phyloP scores from a whole-genome alignment of 2,113 vertebrate genomes.

The Campylorhamphus procurvoides region DNA sequence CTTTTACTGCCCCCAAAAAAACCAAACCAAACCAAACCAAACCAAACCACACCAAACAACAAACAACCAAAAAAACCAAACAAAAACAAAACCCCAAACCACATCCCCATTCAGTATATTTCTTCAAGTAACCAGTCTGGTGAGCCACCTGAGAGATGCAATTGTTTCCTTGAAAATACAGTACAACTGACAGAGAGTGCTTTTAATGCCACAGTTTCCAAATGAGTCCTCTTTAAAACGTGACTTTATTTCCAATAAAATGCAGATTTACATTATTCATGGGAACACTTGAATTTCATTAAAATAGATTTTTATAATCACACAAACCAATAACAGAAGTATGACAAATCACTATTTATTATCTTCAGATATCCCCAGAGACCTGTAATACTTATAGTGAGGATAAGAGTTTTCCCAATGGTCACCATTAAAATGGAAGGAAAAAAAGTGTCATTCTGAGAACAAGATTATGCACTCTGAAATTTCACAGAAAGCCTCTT shows the following conservation, averaged over 20 bases:
- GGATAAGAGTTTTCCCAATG: slow-evolving; percentile 49
- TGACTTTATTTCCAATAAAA: slow-evolving; percentile 65
- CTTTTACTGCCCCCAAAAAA: neutral
- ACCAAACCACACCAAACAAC: neutral
- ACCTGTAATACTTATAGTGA: slow-evolving; percentile 37
- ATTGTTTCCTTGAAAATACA: slow-evolving; percentile 7
- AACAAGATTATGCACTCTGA: slow-evolving; percentile 58
- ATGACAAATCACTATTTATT: slow-evolving; percentile 67
- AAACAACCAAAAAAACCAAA: too few species aligned
- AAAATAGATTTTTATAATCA: slow-evolving; percentile 71
- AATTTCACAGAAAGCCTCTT: slow-evolving; percentile 51
- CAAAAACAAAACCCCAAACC: too few species aligned
- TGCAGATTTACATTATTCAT: slow-evolving; percentile 65
- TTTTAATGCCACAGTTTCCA: slow-evolving; percentile 54
- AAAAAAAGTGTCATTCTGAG: slow-evolving; percentile 29
- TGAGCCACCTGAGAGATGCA: neutral
- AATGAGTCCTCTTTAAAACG: slow-evolving; percentile 54
- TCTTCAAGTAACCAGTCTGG: neutral
- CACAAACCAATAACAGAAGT: slow-evolving; percentile 66
- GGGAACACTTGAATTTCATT: slow-evolving; percentile 68
- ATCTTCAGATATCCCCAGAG: slow-evolving; percentile 48
- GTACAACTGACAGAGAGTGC: neutral
- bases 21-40: neutral
- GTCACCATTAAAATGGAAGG: slow-evolving; percentile 58
- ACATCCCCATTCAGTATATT: neutral